A percentile compares a stretch with the other conserved stretches of the same genome.
These are phyloP conservation scores for Erpetoichthys calabaricus DNA, from an alignment of 2,797 vertebrate species.

Conservation along the genomic window DNA sequence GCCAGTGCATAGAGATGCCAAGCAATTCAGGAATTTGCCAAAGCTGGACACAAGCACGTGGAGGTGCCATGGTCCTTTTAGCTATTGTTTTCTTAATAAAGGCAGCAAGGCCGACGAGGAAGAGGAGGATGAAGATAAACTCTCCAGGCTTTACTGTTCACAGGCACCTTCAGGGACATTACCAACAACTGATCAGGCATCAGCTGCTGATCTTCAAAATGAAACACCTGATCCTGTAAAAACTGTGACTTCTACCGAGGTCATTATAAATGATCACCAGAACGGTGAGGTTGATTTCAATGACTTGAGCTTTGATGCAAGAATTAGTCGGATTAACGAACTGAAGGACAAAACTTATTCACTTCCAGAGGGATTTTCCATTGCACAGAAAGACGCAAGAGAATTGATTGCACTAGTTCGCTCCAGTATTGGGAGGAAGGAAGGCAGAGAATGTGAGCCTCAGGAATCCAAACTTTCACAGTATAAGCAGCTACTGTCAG, in stretches of 20 bases:
- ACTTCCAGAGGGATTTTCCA: conserved; percentile 72
- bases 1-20: conserved; percentile 57
- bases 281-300: conserved; percentile 36
- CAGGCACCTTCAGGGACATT: conserved; percentile 24
- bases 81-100: conserved; percentile 69
- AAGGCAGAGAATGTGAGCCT: conserved; percentile 39
- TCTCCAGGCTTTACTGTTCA: conserved; percentile 35
- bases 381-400: conserved; percentile 76
- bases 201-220: conserved; percentile 26
- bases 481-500: conserved; percentile 67
- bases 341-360: conserved; percentile 78
- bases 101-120: conserved; percentile 40
- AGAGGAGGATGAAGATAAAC: conserved; percentile 55
- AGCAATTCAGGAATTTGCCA: conserved; percentile 52
- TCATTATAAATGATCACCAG: conserved; percentile 32
- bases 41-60: conserved; percentile 56
- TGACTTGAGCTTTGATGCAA: conserved; percentile 55
- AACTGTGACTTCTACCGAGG: conserved; percentile 25
- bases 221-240: conserved; percentile 25
- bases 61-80: conserved; percentile 73
- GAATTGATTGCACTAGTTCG: conserved; percentile 71
- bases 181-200: conserved; percentile 16
- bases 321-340: conserved; percentile 54
- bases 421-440: conserved; percentile 48
- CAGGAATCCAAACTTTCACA: conserved; percentile 54